Evolutionary conservation across 1,140 invertebrate genomes (phyloP), one percentile per base, ranked within the genome.

Genomic region (Apis florea): DNA sequence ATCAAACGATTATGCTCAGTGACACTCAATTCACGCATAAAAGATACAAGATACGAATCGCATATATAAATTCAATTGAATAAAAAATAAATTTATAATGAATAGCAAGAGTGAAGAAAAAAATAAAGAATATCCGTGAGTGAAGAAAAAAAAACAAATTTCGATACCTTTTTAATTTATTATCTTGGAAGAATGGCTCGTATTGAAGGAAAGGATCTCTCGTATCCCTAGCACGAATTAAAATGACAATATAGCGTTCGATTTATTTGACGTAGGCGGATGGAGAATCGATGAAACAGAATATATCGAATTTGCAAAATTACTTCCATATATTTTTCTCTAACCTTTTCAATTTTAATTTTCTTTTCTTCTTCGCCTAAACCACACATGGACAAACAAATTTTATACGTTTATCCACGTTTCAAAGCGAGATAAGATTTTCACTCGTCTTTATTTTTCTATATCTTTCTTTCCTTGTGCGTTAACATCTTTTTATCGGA

Each of bases 201-300:
- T 69, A 11, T 69, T 31, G 51, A n/a, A 31, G 54, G 54, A n/a
- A 21, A 69, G 59, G 31, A 40, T 40, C 31, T 5, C 31, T 47
- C 66, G 64, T 40, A 51, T 5, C 54, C 17, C 17, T 59, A 10
- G 40, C 26, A 40, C 8, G 64, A 78, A 78, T 78, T 69, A 69
- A 78, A 58, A 69, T 26, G 47, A 51, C 24, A 67, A 51, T 66
- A 51, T 1, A 54, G 17, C 15, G n/a, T 59, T 49, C 66, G 66
- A 69, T 78, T 78, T 78, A 78, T 69, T 78, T 69, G 75, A 59
- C 53, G 54, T 59, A 69, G 31, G 31, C 4, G 26, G 24, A 13
- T 78, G 19, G 66, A 51, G 59, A 59, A 49, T 78, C 66, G 66
- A 78, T 69, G 31, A 40, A 40, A 40, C 31, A 40, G 31, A 40